Evolutionary conservation across 2,113 vertebrate species (phyloP), one percentile per base, ranked within the genome.

Genomic region (Peromyscus californicus): DNA sequence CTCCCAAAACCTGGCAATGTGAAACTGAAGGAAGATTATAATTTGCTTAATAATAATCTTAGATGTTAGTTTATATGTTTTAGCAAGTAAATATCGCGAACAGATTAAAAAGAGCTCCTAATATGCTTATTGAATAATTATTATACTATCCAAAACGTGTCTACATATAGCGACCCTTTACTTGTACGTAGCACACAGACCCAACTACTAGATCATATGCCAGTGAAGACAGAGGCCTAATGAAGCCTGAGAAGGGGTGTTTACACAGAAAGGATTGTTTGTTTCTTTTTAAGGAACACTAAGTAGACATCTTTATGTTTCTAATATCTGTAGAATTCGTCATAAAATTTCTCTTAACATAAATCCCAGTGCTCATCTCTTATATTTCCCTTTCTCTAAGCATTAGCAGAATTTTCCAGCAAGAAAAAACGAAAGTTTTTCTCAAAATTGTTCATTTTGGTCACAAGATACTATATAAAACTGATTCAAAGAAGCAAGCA

Each of bases 391-490:
- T 51, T 88, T 97, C 76, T 82, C 0, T 94, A 0, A 2, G 22
- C 89, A 51, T 63, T 91, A 95, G 94, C 22, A 75, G 51, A 97
- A 48, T 87, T 51, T 51, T 70, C 45, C 29, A 26, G 33, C 16
- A 69, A 70, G 65, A 24, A 16, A 16, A 79, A 87, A n/a, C 93
- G 97, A 4, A n/a, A 78, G 74, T 96, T 98, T 96, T n/a, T 97
- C 7, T 95, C 90, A 94, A 98, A 97, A 86, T 97, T 97, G 75
- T 98, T 61, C 16, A 72, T 76, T 98, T 85, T 84, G 82, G 76
- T 98, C 93, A 78, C 51, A 69, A 67, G 84, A 78, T 57, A 97
- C 63, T 54, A 9, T 88, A 97, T 97, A 96, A 96, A 98, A 96
- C 22, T 90, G 29, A 96, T 85, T 95, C 96, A 69, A 88, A 83